Evolutionary conservation across 2,888 invertebrate species (phyloP).

Genomic region (Cremastinae sp.): DNA sequence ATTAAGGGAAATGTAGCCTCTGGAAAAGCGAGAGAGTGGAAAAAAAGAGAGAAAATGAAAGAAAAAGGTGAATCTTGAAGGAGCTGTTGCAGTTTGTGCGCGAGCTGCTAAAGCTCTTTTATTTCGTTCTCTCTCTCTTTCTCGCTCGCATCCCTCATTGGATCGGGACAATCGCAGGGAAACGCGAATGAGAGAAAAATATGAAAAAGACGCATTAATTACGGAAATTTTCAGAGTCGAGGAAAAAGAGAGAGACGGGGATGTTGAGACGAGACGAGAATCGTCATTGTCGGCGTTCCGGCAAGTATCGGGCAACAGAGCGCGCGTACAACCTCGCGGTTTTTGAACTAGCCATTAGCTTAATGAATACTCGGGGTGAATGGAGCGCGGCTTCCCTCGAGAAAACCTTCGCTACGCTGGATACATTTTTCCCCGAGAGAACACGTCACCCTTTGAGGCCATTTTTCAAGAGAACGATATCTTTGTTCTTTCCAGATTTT

Average conservation of each 20-base stretch:
- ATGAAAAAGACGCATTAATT: conserved; percentile 9
- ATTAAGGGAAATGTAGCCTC: conserved; percentile 48
- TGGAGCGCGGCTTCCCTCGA: conserved; percentile 27
- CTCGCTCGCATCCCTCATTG: too few relatives aligned
- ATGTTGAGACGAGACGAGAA: too few relatives aligned
- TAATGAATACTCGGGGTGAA: conserved; percentile 69
- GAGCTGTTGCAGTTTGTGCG: background rate
- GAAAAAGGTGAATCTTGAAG: conserved; percentile 1
- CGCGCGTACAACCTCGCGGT: conserved; percentile 42
- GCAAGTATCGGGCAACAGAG: background rate
- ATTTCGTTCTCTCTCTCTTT: too few relatives aligned
- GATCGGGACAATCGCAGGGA: background rate
- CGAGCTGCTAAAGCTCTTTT: too few relatives aligned
- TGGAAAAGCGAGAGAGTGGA: background rate
- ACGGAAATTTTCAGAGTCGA: background rate
- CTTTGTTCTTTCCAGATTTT: background rate
- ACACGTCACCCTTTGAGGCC: background rate
- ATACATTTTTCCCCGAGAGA: too few relatives aligned
- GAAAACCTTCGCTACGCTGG: conserved; percentile 34
- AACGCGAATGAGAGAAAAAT: background rate
- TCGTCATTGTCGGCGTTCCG: too few relatives aligned
- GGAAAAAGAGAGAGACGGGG: background rate
- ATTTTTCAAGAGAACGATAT: background rate
- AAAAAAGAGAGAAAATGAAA: background rate
- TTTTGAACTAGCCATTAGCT: conserved; percentile 69